These are phyloP conservation scores for Myrmecobius fasciatus DNA, from an alignment of 2,113 vertebrate genomes.

Conservation along the genomic window DNA sequence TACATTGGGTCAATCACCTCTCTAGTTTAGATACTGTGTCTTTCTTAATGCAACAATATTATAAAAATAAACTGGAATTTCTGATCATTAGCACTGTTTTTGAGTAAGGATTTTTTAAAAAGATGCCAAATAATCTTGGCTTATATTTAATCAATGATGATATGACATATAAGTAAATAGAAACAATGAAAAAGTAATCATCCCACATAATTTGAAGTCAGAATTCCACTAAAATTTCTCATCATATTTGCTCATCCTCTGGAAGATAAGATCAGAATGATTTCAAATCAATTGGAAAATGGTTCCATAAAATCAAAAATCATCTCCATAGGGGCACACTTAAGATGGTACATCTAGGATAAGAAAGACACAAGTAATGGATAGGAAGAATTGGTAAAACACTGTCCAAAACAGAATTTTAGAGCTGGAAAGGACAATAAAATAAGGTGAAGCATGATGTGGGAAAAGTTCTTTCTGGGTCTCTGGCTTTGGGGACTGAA, in stretches of 20 bases:
- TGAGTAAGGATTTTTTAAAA: background rate
- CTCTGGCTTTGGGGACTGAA: background rate
- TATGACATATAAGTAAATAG: background rate
- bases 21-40: background rate
- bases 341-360: background rate
- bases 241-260: background rate
- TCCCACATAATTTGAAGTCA: background rate
- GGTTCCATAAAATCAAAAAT: background rate
- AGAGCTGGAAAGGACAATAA: background rate
- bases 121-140: background rate
- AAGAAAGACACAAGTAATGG: background rate
- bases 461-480: background rate
- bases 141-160: background rate
- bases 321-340: background rate
- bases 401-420: background rate
- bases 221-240: background rate
- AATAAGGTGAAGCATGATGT: background rate
- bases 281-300: background rate
- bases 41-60: background rate
- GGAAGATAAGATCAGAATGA: background rate
- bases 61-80: background rate
- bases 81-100: background rate
- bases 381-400: background rate
- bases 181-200: background rate
- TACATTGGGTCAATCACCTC: background rate